Conservation (phyloP, 2,113 vertebrate genomes). For the Helogale parvula region DNA sequence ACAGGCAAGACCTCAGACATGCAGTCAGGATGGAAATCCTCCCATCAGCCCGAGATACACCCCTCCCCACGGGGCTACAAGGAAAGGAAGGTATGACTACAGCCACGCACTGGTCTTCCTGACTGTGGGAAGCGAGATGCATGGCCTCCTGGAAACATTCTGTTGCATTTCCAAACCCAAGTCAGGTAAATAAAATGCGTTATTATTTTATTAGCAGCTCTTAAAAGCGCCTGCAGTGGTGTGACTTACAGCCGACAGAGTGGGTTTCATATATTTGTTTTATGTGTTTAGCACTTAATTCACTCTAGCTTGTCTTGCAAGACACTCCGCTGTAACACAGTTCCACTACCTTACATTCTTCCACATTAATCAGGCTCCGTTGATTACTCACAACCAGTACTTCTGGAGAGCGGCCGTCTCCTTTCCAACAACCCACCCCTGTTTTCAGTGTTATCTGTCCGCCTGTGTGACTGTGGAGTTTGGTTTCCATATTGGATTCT, state of each 20-base stretch:
- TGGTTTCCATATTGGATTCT: not conserved
- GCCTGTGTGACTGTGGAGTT: not conserved
- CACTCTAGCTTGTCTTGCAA: not conserved
- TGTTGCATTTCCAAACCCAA: not conserved
- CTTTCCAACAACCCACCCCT: not conserved
- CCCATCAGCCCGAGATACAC: not conserved
- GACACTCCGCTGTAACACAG: not conserved
- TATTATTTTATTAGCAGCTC: constrained; percentile 62
- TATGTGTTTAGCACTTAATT: constrained; percentile 54
- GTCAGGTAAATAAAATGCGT: constrained; percentile 50
- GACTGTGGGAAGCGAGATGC: not conserved
- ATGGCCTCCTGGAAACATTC: not conserved
- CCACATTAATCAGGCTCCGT: constrained; percentile 45
- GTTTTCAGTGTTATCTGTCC: not conserved
- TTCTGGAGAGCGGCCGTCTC: not conserved
- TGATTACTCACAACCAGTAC: not conserved
- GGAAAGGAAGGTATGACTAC: not conserved
- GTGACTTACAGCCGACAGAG: constrained; percentile 37
- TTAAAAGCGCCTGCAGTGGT: constrained; percentile 37
- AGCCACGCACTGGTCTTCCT: not conserved
- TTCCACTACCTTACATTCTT: constrained; percentile 47
- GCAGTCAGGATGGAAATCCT: not conserved
- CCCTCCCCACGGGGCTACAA: not conserved
- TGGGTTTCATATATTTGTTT: constrained; percentile 60
- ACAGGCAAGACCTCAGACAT: not conserved